phyloP scores from a whole-genome alignment of 2,113 vertebrate genomes.

The Tragulus kanchil region DNA sequence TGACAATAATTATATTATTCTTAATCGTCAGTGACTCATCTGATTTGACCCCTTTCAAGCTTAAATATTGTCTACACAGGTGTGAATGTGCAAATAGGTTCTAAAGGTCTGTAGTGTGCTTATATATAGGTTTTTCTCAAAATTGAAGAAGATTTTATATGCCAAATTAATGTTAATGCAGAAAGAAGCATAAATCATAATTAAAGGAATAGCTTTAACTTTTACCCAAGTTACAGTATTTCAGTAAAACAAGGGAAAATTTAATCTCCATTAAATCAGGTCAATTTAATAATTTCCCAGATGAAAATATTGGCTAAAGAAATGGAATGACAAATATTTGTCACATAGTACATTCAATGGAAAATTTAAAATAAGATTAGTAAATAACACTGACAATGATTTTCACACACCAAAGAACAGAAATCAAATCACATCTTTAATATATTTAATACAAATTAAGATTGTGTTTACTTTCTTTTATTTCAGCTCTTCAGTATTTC shows the following conservation, averaged over 20 bases:
- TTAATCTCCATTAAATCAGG: conserved; percentile 6
- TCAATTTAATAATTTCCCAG: conserved; percentile 31
- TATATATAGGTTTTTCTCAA: neutral
- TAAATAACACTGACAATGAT: neutral
- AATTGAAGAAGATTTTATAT: neutral
- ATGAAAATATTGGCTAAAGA: neutral
- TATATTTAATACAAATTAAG: neutral
- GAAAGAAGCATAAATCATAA: neutral
- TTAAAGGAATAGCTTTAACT: conserved; percentile 1
- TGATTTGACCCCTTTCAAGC: neutral
- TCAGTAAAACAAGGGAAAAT: neutral
- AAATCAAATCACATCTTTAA: neutral
- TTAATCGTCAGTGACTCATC: neutral
- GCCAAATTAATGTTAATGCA: neutral
- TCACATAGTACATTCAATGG: neutral
- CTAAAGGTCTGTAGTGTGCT: neutral
- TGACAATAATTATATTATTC: neutral
- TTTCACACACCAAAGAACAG: neutral
- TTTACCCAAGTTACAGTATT: neutral
- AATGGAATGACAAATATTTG: neutral
- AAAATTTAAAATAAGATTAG: conserved; percentile 45
- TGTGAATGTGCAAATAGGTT: neutral
- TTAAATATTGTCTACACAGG: neutral
- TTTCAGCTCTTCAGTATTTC: conserved; percentile 6
- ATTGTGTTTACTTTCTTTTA: neutral